phyloP scores from a whole-genome alignment of 1,140 invertebrate genomes.

The Diplogasteroides magnus region DNA sequence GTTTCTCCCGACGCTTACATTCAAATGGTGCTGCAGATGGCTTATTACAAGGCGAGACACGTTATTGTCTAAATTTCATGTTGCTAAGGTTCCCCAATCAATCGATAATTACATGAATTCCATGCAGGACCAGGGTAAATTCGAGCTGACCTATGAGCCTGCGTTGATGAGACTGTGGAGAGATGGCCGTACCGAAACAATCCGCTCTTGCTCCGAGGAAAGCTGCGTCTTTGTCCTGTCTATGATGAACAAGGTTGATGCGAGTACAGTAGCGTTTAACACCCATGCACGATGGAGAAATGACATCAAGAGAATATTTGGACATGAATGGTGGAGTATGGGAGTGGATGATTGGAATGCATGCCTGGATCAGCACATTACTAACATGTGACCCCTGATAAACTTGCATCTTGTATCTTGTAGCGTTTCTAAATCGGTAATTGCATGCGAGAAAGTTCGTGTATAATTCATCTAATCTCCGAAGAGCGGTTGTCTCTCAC shows the following conservation, averaged over 20 bases:
- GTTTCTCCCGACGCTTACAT: constrained; percentile 91
- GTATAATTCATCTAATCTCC: no score
- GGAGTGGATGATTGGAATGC: no score
- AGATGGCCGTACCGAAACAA: constrained; percentile 92
- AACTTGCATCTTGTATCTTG: no score
- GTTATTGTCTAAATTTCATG: constrained; percentile 26
- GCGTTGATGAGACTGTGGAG: constrained; percentile 90
- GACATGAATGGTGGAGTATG: no score
- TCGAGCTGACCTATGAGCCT: constrained; percentile 90
- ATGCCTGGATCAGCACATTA: no score
- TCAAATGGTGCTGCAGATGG: constrained; percentile 87
- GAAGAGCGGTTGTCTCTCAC: no score
- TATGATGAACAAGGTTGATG: constrained; percentile 71
- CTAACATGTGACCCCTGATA: no score
- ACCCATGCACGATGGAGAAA: no score
- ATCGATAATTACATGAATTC: no score
- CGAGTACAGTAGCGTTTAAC: no score
- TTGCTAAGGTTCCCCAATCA: no score
- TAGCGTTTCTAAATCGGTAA: constrained; percentile 3
- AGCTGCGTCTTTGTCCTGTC: constrained; percentile 81
- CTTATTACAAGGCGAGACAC: constrained; percentile 77
- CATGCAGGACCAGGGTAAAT: constrained; percentile 77
- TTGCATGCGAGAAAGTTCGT: neutral
- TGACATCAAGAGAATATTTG: no score
- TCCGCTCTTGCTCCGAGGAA: constrained; percentile 85